phyloP scores from a whole-genome alignment of 2,797 vertebrate genomes.

The Hylomyscus alleni region DNA sequence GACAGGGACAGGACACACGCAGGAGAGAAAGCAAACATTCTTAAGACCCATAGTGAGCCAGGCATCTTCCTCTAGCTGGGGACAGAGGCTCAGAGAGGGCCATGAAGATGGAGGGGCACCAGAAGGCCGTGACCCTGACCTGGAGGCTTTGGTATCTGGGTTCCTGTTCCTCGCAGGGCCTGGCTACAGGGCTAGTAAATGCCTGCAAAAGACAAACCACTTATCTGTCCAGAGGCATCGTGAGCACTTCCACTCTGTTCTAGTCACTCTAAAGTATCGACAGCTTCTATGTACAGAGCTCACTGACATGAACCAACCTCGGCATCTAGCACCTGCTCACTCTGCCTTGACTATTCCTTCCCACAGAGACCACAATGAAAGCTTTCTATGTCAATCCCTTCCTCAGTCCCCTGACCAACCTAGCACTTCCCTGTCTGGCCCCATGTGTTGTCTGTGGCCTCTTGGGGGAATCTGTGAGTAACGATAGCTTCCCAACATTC shows the following conservation, averaged over 20 bases:
- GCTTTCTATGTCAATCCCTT: not conserved
- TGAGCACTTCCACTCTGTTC: not conserved
- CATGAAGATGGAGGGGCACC: too few species aligned
- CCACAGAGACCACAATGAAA: not conserved
- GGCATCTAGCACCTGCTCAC: not conserved
- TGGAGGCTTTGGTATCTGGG: not conserved
- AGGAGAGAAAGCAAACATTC: not conserved
- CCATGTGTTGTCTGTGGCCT: rapidly evolving
- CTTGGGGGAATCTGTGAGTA: not conserved
- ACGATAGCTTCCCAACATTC: not conserved
- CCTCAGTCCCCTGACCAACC: not conserved
- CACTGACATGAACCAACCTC: not conserved
- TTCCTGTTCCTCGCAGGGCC: not conserved
- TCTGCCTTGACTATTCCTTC: not conserved
- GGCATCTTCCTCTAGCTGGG: not conserved
- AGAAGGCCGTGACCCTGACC: not conserved
- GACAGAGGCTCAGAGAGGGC: not conserved
- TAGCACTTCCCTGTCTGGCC: not conserved
- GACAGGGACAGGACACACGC: not conserved
- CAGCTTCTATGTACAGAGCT: not conserved
- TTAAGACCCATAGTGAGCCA: not conserved
- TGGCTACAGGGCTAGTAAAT: not conserved
- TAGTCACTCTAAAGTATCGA: not conserved
- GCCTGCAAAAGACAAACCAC: not conserved
- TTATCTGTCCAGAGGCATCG: not conserved